Conservation (phyloP, 1,140 invertebrate genomes). For the Heliconius hewitsoni region DNA sequence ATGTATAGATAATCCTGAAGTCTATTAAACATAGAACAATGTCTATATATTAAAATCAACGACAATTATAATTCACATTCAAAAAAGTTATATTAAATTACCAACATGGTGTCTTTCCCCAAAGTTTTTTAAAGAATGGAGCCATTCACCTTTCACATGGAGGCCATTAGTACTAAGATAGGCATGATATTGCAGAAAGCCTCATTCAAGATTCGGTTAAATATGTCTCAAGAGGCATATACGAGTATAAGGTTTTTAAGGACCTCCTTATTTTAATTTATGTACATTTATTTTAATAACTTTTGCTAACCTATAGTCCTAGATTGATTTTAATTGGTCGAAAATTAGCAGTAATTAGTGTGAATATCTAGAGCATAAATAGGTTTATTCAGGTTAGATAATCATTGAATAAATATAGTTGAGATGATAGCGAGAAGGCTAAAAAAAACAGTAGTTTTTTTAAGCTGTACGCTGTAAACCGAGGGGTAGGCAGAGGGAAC, state of each 20-base stretch:
- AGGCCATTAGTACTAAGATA: conserved; percentile 67
- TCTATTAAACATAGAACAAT: neutral
- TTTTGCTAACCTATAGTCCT: neutral
- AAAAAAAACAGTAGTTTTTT: too few relatives aligned
- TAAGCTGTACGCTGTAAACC: too few relatives aligned
- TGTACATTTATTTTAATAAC: neutral
- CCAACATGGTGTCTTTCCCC: neutral
- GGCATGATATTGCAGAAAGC: conserved; percentile 62
- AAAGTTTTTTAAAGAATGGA: conserved; percentile 32
- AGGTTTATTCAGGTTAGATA: neutral
- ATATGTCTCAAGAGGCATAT: conserved; percentile 8
- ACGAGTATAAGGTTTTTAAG: neutral
- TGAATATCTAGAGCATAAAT: neutral
- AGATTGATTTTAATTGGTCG: neutral
- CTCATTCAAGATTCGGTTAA: conserved; percentile 48
- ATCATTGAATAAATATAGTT: neutral
- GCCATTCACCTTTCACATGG: conserved; percentile 67
- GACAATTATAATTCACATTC: neutral
- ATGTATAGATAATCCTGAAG: too few relatives aligned
- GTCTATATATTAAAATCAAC: neutral
- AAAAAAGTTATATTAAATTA: neutral
- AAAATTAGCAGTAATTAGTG: neutral
- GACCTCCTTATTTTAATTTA: neutral
- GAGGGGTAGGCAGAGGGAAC: too few relatives aligned
- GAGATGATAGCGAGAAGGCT: neutral